These are phyloP conservation scores for Sternarchorhynchus goeldii DNA, from an alignment of 2,797 vertebrate genomes.

Conservation along the genomic window DNA sequence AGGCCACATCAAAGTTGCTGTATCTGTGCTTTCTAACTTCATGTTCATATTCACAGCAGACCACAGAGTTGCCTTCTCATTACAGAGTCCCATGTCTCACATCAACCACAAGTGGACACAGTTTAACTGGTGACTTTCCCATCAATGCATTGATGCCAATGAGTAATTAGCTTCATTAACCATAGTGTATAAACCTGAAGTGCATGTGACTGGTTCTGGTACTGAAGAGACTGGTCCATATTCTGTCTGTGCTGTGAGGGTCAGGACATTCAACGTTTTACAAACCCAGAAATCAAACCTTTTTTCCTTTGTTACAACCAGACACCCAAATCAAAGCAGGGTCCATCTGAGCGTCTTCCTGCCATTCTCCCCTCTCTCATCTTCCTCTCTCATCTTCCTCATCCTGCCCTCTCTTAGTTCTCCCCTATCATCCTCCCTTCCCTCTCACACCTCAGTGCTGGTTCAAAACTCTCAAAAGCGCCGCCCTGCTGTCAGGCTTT, in stretches of 20 bases:
- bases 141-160: constrained; percentile 48
- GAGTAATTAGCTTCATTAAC: constrained; percentile 50
- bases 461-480: too few species aligned
- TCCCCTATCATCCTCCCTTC: constrained; percentile 26
- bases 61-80: constrained; percentile 52
- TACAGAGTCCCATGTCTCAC: constrained; percentile 40
- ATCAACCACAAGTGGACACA: constrained; percentile 31
- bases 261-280: constrained; percentile 31
- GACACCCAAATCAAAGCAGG: constrained; percentile 55
- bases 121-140: constrained; percentile 35
- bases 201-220: constrained; percentile 39
- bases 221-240: constrained; percentile 20
- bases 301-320: constrained; percentile 22
- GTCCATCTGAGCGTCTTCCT: constrained; percentile 59
- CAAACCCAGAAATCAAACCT: constrained; percentile 23
- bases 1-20: constrained; percentile 60
- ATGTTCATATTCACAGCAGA: constrained; percentile 46
- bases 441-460: too few species aligned
- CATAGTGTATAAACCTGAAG: constrained; percentile 29
- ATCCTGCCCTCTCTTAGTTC: constrained; percentile 32
- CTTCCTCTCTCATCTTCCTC: constrained; percentile 13
- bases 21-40: constrained; percentile 54
- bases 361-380: constrained; percentile 49
- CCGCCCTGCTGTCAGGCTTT: background rate
- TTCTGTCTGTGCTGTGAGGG: constrained; percentile 12